Evolutionary conservation across 2,888 invertebrate genomes (phyloP), one percentile per base, ranked within the genome.

Genomic region (Cheilosia vernalis): DNA sequence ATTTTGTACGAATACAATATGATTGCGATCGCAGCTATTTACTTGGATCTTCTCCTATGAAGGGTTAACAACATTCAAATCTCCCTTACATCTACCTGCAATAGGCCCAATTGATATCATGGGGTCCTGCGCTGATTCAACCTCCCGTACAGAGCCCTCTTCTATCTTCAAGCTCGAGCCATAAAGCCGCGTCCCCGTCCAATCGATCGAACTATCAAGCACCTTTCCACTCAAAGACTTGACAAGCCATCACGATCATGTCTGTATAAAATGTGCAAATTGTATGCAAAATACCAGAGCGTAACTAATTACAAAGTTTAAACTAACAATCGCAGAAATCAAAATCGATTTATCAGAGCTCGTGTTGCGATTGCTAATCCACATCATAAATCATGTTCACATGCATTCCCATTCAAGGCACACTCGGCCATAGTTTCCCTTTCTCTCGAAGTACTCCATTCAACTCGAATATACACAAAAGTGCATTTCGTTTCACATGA

Each of bases 371-470:
- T 53, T 55, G 33, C 33, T 44, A 21, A 47, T 58, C 13, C 33
- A 49, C 58, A 44, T 47, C 21, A 69, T 69, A 33, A 30, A 47
- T 33, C 33, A 19, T 49, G 9, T 67, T 77, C 42, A 55, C 40
- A 56, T 60, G 53, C 37, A 40, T n/a, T 2, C 30, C 40, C 30
- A n/a, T 67, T 74, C 51, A 58, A 70, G 51, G 17, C 76, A 69
- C 42, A 63, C 69, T 53, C 63, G 37, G 21, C n/a, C 9, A 30
- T 19, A 64, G 56, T 81, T 81, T 81, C 77, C 77, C 82, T 77
- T 82, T 77, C 76, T 76, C 81, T 61, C 42, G 21, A 33, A 56
- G 19, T 49, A 74, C 63, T 44, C 15, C 53, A 69, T 21, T 40
- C n/a, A 64, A 51, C 44, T 55, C 17, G 17, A 33, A 17, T 17